These are phyloP conservation scores for Lepus timidus DNA, from an alignment of 2,113 vertebrate species.

Conservation along the genomic window DNA sequence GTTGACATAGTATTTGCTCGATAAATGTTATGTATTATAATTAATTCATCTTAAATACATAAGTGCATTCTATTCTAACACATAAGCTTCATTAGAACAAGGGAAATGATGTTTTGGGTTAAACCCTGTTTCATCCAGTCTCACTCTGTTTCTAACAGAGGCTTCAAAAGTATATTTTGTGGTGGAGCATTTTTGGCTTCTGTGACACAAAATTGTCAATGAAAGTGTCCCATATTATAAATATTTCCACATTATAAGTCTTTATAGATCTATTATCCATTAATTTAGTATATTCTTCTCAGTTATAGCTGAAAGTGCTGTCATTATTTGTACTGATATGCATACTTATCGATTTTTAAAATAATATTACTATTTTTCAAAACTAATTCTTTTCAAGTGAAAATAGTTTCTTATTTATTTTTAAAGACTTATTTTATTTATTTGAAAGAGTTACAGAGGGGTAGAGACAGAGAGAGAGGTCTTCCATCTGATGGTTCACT, in stretches of 20 bases:
- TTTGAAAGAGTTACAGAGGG: too few relatives aligned
- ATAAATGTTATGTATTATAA: background rate
- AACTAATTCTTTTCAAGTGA: background rate
- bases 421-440: too few relatives aligned
- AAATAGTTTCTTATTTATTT: background rate
- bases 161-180: background rate
- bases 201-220: background rate
- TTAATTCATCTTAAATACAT: background rate
- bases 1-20: background rate
- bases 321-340: background rate
- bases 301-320: background rate
- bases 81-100: background rate
- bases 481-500: too few relatives aligned
- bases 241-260: background rate
- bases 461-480: too few relatives aligned
- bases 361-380: background rate
- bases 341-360: background rate
- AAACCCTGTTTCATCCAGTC: background rate
- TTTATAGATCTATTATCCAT: background rate
- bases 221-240: background rate
- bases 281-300: background rate
- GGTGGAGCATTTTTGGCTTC: background rate
- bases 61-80: background rate
- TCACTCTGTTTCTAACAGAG: background rate
- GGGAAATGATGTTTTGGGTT: background rate